Base-by-base conservation (phyloP, 1,140 invertebrate species). In the Aphelinus certus region DNA sequence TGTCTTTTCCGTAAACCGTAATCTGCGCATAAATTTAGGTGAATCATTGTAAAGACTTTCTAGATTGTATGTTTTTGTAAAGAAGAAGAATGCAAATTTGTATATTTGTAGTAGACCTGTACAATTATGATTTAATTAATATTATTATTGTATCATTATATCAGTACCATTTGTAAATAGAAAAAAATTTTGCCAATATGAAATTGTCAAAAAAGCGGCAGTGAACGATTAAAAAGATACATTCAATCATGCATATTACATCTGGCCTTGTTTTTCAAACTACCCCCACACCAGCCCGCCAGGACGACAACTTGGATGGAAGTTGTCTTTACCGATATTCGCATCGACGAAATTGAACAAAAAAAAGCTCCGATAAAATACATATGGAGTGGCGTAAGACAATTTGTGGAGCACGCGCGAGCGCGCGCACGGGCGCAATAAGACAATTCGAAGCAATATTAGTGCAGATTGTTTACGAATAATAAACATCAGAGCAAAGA, bases 31-130 rank as follows among this genome's bases (percentile, higher is more conserved):
- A 67, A 78, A 76, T 78, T 76, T 67, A 80, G 61, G 7, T 74
- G 73, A 79, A 77, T 78, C 64, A 82, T 81, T 84, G 81, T 83
- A 81, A 85, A 83, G 78, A 83, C 77, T 81, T 80, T 74, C 77
- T 81, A 75, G 76, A 76, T 80, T 79, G 76, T 69, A 57, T 68
- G 66, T 76, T 83, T 85, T 84, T 85, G 81, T 86, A 83, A 83
- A 83, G 81, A 80, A 77, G 69, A 77, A 79, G 78, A 49, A 79
- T 71, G 64, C 80, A 84, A 79, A 86, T 86, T 78, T 86, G 85
- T 87, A 87, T 86, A 87, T 85, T 87, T 85, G 81, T 86, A 85
- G 82, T 83, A 83, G 80, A 79, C 80, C 76, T 86, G 83, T 85
- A 86, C 79, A 85, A 86, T 87, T 84, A 84, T 83, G 80, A 86